Base-by-base conservation (phyloP, 2,113 vertebrate species). In the Stegastes partitus region DNA sequence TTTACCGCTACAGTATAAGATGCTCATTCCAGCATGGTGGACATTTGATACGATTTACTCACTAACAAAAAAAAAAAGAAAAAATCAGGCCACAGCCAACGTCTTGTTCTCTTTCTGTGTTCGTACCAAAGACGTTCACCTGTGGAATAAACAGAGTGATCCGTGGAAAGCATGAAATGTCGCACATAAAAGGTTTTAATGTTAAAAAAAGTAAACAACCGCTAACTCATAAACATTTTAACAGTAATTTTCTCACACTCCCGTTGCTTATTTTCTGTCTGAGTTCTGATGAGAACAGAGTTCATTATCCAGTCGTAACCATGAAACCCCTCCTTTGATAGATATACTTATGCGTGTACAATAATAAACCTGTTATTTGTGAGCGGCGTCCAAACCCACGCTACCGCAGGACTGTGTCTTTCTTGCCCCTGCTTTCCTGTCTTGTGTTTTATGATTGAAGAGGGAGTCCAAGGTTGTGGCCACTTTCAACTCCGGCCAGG, bases 401-500 rank as follows among this genome's bases (percentile, higher is more conserved):
- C 22, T 56, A 67, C 61, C 74, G 77, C 59, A 68, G 61, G 62
- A 74, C 72, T 71, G 58, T 80, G 39, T 81, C 71, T 54, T 50
- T 77, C 58, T 69, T 47, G 76, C 51, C 63, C 44, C 28, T 28
- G 64, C 70, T 58, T 75, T 85, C 39, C 74, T 50, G 50, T 64
- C 78, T 78, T 61, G 51, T 55, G 78, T 84, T 90, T 73, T 86
- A 84, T 68, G 70, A 82, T 76, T 79, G 50, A 67, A 69, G 66
- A 67, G 31, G 16, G 71, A 85, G 42, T 84, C 78, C 89, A 87
- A 92, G 87, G 83, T 61, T 84, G 65, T 59, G 74, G 84, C 77
- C 54, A 57, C 87, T 91, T 88, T 91, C n/a, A 84, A 76, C 78
- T 81, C 50, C 4, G 49, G 82, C 85, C 86, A 90, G 81, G 71